Conservation (phyloP, 2,113 vertebrate genomes). For the Micromys minutus region DNA sequence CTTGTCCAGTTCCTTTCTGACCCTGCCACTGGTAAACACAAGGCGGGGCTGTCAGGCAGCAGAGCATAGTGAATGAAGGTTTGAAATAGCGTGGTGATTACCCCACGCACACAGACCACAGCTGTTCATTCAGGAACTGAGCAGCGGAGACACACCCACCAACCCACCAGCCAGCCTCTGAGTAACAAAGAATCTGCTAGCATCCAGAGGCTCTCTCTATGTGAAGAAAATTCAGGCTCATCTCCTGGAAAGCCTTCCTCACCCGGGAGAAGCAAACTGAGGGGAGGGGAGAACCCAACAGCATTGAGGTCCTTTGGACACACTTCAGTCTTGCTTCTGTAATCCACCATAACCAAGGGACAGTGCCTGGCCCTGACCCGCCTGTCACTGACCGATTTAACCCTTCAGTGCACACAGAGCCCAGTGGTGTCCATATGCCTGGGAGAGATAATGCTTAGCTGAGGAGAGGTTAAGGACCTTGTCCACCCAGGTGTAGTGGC, state of each 20-base stretch:
- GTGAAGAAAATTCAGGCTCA: neutral
- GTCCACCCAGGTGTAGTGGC: neutral
- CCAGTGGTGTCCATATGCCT: neutral
- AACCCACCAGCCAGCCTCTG: conserved; percentile 34
- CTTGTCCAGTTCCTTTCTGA: accelerated
- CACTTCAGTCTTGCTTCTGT: too few species aligned
- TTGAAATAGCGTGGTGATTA: neutral
- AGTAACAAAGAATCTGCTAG: conserved; percentile 68
- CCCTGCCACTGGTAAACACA: accelerated
- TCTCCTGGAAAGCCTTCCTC: neutral
- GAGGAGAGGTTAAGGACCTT: conserved; percentile 12
- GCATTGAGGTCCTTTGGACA: neutral
- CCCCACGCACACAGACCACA: conserved; percentile 16
- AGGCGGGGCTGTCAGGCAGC: neutral
- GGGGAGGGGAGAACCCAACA: neutral
- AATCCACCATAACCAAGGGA: accelerated
- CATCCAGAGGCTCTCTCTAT: neutral
- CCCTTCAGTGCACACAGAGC: neutral
- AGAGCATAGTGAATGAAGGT: neutral
- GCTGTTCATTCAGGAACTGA: conserved; percentile 78
- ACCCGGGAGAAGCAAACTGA: neutral
- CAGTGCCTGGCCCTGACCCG: neutral
- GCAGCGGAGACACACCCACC: conserved; percentile 60
- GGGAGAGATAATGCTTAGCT: neutral
- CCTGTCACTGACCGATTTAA: neutral